Conservation (phyloP, 2,797 vertebrate species). For the Rhinoraja longicauda region DNA sequence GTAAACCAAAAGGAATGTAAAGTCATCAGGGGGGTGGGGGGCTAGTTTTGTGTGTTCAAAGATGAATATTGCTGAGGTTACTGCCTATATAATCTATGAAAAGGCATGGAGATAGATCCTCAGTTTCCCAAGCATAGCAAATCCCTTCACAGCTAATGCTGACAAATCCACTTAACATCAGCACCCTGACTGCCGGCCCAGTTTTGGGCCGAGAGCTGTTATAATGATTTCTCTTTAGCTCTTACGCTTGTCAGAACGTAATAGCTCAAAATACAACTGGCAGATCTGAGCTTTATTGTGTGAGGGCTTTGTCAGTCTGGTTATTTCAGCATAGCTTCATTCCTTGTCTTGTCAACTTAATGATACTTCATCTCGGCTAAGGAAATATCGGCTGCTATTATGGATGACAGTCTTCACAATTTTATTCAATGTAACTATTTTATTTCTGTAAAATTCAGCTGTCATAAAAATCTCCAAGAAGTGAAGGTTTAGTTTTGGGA, state of each 20-base stretch:
- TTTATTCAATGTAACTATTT: background rate
- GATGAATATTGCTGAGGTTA: background rate
- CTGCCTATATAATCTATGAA: background rate
- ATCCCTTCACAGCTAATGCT: conserved; percentile 27
- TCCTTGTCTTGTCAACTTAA: conserved; percentile 35
- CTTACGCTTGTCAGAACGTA: conserved; percentile 36
- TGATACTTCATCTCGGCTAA: conserved; percentile 29
- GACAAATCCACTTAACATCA: conserved; percentile 39
- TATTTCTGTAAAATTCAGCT: background rate
- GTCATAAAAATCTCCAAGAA: conserved; percentile 3
- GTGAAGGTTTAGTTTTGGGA: background rate
- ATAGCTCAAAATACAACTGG: conserved; percentile 36
- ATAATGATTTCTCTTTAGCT: conserved; percentile 30
- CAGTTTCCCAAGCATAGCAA: background rate
- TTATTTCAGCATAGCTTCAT: conserved; percentile 36
- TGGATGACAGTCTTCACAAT: background rate
- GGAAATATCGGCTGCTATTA: conserved; percentile 6
- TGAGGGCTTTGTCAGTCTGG: conserved; percentile 27
- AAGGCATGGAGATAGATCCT: conserved; percentile 9
- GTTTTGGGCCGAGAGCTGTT: conserved; percentile 34
- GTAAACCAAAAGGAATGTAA: background rate
- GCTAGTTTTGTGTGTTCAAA: background rate
- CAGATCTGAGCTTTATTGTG: conserved; percentile 27
- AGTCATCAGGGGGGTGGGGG: background rate
- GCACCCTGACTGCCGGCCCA: background rate